phyloP scores from a whole-genome alignment of 2,888 invertebrate species.

The Hypselothyrea guttata region DNA sequence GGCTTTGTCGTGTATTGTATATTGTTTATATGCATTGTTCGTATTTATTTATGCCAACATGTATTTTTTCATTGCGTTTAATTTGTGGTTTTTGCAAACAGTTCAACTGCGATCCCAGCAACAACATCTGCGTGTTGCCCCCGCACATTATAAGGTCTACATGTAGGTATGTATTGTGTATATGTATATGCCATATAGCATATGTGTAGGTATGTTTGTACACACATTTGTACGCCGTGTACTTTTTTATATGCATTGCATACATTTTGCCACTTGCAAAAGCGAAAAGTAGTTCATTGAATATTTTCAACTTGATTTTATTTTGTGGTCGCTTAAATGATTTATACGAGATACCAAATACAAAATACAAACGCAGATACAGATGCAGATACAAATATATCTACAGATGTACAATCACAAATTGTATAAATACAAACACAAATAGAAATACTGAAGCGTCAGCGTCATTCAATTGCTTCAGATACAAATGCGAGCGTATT shows the following conservation, averaged over 20 bases:
- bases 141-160: constrained; percentile 24
- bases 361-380: constrained; percentile 49
- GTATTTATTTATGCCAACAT: no score
- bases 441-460: constrained; percentile 15
- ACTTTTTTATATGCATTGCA: constrained; percentile 47
- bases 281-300: constrained; percentile 75
- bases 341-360: constrained; percentile 61
- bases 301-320: constrained; percentile 75
- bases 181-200: not conserved
- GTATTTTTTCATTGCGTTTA: constrained; percentile 29
- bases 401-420: no score
- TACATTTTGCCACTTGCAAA: constrained; percentile 59
- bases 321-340: constrained; percentile 66
- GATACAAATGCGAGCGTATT: constrained; percentile 22
- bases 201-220: constrained; percentile 5
- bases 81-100: constrained; percentile 43
- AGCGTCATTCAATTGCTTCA: constrained; percentile 2
- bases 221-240: constrained; percentile 42
- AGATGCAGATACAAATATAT: constrained; percentile 15
- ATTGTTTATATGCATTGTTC: no score
- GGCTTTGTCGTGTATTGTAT: no score
- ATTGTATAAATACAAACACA: constrained; percentile 24
- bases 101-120: constrained; percentile 26
- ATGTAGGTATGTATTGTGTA: not conserved
- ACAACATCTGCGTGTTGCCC: constrained; percentile 12